Conservation (phyloP, 2,888 invertebrate genomes). For the Drosophila neotestacea region DNA sequence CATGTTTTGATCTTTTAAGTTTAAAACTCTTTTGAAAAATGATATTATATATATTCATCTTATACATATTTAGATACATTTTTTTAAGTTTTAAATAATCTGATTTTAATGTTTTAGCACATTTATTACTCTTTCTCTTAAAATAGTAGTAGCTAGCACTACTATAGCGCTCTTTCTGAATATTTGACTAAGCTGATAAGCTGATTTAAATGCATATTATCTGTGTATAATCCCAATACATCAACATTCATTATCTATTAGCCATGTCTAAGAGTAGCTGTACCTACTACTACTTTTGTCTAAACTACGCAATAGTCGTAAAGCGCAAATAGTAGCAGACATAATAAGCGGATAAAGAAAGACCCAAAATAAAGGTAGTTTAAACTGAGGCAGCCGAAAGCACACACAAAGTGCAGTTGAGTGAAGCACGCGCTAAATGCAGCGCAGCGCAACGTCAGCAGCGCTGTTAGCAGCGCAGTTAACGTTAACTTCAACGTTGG, state of each 20-base stretch:
- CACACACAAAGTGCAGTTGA: conserved; percentile 42
- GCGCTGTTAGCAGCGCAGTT: conserved; percentile 37
- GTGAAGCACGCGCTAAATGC: conserved; percentile 30
- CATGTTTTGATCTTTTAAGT: too few species aligned
- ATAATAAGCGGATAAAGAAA: conserved; percentile 31
- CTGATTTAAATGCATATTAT: conserved; percentile 1
- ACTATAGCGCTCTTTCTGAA: background rate
- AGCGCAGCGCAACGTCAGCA: conserved; percentile 21
- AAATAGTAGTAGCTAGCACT: background rate
- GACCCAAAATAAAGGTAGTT: conserved; percentile 22
- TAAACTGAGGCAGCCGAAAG: conserved; percentile 37
- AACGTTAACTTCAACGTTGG: conserved; percentile 21
- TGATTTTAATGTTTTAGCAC: background rate
- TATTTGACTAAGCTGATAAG: conserved; percentile 2
- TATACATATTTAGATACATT: too few species aligned
- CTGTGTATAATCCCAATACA: background rate
- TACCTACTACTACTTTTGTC: conserved; percentile 4
- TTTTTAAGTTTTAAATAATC: background rate
- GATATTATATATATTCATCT: too few species aligned
- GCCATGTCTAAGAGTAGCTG: conserved; percentile 6
- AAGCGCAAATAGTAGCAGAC: conserved; percentile 40
- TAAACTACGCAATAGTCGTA: conserved; percentile 26
- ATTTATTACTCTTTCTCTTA: background rate
- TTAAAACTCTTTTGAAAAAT: background rate
- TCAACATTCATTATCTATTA: conserved; percentile 4